Evolutionary conservation across 1,140 invertebrate species (phyloP).

Genomic region (Episyrphus balteatus): DNA sequence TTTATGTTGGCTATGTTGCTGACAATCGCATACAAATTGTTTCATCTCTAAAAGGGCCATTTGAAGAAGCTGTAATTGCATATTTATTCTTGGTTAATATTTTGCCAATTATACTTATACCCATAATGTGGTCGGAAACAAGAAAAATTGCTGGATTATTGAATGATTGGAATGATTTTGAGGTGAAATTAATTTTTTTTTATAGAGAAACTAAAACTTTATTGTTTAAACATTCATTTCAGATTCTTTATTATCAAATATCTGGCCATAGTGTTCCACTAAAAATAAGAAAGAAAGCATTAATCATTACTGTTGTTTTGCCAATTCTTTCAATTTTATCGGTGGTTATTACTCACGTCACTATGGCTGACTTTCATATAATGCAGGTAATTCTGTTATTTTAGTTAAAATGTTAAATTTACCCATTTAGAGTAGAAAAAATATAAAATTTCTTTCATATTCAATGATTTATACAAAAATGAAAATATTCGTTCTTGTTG

Average conservation of each 20-base stretch:
- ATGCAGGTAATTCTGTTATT: slow-evolving; percentile 45
- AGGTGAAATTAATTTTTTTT: slow-evolving; percentile 31
- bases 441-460: slow-evolving; percentile 1
- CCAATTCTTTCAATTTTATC: slow-evolving; percentile 46
- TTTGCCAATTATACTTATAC: slow-evolving; percentile 46
- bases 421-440: too few species aligned
- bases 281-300: slow-evolving; percentile 39
- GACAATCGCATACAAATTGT: slow-evolving; percentile 47
- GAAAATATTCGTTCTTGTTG: too few species aligned
- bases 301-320: slow-evolving; percentile 41
- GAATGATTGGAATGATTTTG: slow-evolving; percentile 50
- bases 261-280: slow-evolving; percentile 39
- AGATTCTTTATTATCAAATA: slow-evolving; percentile 43
- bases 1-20: slow-evolving; percentile 46
- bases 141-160: slow-evolving; percentile 46
- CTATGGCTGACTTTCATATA: slow-evolving; percentile 50
- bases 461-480: too few species aligned
- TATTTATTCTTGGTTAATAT: slow-evolving; percentile 56
- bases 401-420: too few species aligned
- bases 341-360: slow-evolving; percentile 50
- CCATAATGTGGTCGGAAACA: slow-evolving; percentile 51
- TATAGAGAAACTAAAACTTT: background rate
- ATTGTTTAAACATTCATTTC: background rate
- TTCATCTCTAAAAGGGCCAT: slow-evolving; percentile 47
- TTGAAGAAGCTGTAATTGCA: slow-evolving; percentile 57